phyloP scores from a whole-genome alignment of 2,888 invertebrate genomes.

The Baronia brevicornis region DNA sequence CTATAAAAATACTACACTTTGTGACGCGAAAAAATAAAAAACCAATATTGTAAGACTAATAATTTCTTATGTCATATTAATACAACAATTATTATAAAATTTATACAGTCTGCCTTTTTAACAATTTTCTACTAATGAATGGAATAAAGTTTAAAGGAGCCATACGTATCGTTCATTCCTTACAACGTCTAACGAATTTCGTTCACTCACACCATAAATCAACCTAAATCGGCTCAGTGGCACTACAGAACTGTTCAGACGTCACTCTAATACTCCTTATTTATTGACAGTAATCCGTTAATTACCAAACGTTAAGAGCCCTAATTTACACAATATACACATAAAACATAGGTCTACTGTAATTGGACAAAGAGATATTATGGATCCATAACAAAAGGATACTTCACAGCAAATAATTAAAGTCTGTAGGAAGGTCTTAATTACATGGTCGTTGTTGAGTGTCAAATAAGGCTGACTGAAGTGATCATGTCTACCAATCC shows the following conservation, averaged over 20 bases:
- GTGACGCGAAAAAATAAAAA: too few species aligned
- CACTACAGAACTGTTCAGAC: slow-evolving; percentile 41
- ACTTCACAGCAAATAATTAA: slow-evolving; percentile 16
- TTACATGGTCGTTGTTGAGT: slow-evolving; percentile 26
- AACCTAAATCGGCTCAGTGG: slow-evolving; percentile 55
- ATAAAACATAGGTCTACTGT: slow-evolving; percentile 21
- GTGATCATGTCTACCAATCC: slow-evolving; percentile 54
- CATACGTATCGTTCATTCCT: slow-evolving; percentile 5
- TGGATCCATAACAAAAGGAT: slow-evolving; percentile 28
- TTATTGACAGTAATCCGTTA: slow-evolving; percentile 62
- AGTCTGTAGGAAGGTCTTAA: slow-evolving; percentile 7
- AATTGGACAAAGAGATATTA: slow-evolving; percentile 21
- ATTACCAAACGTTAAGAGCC: slow-evolving; percentile 20
- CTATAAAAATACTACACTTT: too few species aligned
- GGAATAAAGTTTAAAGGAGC: too few species aligned
- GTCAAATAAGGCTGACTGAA: slow-evolving; percentile 56
- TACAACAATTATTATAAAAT: too few species aligned
- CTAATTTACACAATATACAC: slow-evolving; percentile 8
- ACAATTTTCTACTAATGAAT: too few species aligned
- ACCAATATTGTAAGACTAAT: too few species aligned
- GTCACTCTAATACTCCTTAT: slow-evolving; percentile 55
- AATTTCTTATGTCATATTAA: too few species aligned
- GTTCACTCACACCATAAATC: slow-evolving; percentile 35
- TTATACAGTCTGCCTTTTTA: too few species aligned
- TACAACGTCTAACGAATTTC: slow-evolving; percentile 2